These are phyloP conservation scores for Micrasema longulum DNA, from an alignment of 1,140 invertebrate species.

Conservation along the genomic window DNA sequence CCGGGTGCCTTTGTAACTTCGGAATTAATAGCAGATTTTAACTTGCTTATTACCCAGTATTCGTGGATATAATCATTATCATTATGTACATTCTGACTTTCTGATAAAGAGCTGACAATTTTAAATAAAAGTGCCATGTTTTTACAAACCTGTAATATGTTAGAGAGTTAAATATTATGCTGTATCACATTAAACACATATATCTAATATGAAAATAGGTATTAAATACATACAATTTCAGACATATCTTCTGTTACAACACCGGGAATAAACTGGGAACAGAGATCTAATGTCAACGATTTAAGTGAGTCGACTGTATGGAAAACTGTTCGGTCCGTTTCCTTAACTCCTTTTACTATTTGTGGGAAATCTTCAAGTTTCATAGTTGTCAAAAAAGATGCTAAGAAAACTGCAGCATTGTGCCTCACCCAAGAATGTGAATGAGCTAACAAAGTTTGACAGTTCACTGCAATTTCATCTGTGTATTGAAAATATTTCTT, in stretches of 20 bases:
- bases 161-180: too few species aligned
- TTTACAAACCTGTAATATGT: slow-evolving; percentile 47
- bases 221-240: slow-evolving; percentile 68
- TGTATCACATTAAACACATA: too few species aligned
- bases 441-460: slow-evolving; percentile 74
- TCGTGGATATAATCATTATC: slow-evolving; percentile 59
- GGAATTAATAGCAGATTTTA: slow-evolving; percentile 71
- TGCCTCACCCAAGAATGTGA: slow-evolving; percentile 78
- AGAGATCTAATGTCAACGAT: slow-evolving; percentile 78
- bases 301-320: slow-evolving; percentile 72
- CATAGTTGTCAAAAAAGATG: slow-evolving; percentile 75
- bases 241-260: slow-evolving; percentile 71
- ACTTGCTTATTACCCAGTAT: slow-evolving; percentile 70
- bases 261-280: slow-evolving; percentile 77
- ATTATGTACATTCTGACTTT: slow-evolving; percentile 37
- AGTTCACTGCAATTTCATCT: slow-evolving; percentile 77
- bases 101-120: slow-evolving; percentile 35
- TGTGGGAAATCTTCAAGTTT: slow-evolving; percentile 71
- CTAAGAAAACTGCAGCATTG: slow-evolving; percentile 79
- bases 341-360: slow-evolving; percentile 62
- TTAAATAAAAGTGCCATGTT: slow-evolving; percentile 41
- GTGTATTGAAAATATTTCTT: slow-evolving; percentile 61
- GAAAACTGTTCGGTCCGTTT: slow-evolving; percentile 68
- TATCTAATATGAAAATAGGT: too few species aligned
- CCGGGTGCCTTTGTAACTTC: slow-evolving; percentile 70